Base-by-base conservation (phyloP, 2,888 invertebrate species). In the Epsilonema sp. region DNA sequence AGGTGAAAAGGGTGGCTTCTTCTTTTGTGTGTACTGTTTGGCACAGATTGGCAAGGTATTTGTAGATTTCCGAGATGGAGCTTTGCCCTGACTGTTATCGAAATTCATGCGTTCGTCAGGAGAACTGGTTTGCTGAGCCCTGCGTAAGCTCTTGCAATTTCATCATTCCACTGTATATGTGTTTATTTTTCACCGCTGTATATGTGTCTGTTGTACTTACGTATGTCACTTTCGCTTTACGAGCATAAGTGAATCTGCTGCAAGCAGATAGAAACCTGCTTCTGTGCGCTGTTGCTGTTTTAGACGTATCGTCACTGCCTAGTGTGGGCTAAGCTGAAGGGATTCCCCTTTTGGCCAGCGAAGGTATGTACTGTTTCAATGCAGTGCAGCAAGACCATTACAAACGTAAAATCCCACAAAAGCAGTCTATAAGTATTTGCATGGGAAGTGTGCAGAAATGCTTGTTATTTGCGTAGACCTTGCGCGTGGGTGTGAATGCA, bases 311-410 rank as follows among this genome's bases (percentile, higher is more conserved):
- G 89, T 0, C 90, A 92, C 70, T 71, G 83, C 19, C 67, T 92
- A 47, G 78, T 92, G 1, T 94, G 92, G 92, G 92, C 92, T 1
- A 89, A 90, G 65, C 71, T 92, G 13, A 87, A 89, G 71, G 90
- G 86, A 13, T 92, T 89, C 62, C 92, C 92, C 0, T 89, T 80
- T 67, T 94, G 92, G 92, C 92, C 92, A 1, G 90, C 87, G 0
- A 92, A 92, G 69, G 70, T 48, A 31, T 16, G 26, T 42, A n/a
- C n/a, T n/a, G n/a, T n/a, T n/a, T n/a, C n/a, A n/a, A n/a, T n/a
- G n/a, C n/a, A n/a, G n/a, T n/a, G n/a, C n/a, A n/a, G n/a, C n/a
- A n/a, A n/a, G n/a, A n/a, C n/a, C n/a, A n/a, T n/a, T n/a, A n/a
- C n/a, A n/a, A n/a, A n/a, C n/a, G n/a, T n/a, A n/a, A n/a, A n/a